Percentiles rank a stretch among this genome's conserved stretches.
phyloP scores from a whole-genome alignment of 2,113 vertebrate genomes.

The Australoheros scitulus region DNA sequence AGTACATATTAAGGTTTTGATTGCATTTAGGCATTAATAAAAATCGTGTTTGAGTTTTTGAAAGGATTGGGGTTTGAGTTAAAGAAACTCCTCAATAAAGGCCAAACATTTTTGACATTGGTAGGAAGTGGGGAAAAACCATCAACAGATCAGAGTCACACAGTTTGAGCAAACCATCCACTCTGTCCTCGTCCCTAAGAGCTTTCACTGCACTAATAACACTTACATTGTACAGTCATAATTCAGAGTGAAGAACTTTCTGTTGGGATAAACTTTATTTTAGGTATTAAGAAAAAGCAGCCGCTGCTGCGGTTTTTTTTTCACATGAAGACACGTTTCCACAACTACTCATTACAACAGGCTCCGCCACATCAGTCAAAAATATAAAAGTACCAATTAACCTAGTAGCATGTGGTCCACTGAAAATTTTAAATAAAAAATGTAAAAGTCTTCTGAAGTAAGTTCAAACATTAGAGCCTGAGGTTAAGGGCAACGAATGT shows the following conservation, averaged over 20 bases:
- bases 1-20: background rate
- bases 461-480: conserved; percentile 49
- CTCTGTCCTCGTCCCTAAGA: background rate
- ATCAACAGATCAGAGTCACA: background rate
- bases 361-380: background rate
- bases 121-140: background rate
- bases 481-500: conserved; percentile 40
- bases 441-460: conserved; percentile 46
- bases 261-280: background rate
- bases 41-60: background rate
- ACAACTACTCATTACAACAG: background rate
- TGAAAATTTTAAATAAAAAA: conserved; percentile 22
- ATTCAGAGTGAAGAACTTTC: background rate
- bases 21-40: background rate
- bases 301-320: background rate
- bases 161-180: conserved; percentile 1
- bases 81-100: background rate
- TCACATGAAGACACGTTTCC: background rate
- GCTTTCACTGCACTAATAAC: background rate
- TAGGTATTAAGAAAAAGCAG: background rate
- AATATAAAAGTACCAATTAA: conserved; percentile 21
- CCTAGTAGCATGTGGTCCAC: conserved; percentile 1
- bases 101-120: background rate
- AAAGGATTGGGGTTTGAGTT: background rate
- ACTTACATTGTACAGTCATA: background rate